phyloP scores from a whole-genome alignment of 2,113 vertebrate genomes.

The Eulemur macaco region DNA sequence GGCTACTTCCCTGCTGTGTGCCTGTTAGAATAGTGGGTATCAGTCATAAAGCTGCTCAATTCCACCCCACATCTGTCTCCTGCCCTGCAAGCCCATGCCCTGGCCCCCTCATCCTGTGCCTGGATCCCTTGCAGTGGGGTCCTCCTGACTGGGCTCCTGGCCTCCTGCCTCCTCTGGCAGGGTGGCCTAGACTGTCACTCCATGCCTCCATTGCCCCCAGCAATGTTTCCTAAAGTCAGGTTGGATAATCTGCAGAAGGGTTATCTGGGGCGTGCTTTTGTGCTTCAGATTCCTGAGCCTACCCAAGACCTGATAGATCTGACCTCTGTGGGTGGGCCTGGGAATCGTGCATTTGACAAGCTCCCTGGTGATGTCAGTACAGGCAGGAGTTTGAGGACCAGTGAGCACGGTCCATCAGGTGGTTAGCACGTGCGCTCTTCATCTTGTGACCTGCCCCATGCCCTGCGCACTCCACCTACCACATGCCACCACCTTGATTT shows the following conservation, averaged over 20 bases:
- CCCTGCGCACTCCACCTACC: accelerated
- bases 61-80: neutral
- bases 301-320: neutral
- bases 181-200: neutral
- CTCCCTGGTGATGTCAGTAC: neutral
- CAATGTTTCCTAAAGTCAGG: neutral
- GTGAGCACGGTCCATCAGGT: neutral
- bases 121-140: neutral
- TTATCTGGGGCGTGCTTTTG: neutral
- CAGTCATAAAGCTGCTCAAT: accelerated
- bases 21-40: neutral
- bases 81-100: neutral
- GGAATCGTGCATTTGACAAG: neutral
- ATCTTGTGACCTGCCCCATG: accelerated
- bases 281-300: neutral
- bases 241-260: neutral
- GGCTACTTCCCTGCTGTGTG: neutral
- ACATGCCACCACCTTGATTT: neutral
- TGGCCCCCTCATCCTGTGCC: accelerated
- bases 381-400: neutral
- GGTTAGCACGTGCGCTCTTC: neutral
- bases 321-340: neutral
- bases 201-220: neutral
- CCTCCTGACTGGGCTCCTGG: neutral
- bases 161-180: neutral